phyloP scores from a whole-genome alignment of 2,888 invertebrate genomes.

The Coenonympha arcania region DNA sequence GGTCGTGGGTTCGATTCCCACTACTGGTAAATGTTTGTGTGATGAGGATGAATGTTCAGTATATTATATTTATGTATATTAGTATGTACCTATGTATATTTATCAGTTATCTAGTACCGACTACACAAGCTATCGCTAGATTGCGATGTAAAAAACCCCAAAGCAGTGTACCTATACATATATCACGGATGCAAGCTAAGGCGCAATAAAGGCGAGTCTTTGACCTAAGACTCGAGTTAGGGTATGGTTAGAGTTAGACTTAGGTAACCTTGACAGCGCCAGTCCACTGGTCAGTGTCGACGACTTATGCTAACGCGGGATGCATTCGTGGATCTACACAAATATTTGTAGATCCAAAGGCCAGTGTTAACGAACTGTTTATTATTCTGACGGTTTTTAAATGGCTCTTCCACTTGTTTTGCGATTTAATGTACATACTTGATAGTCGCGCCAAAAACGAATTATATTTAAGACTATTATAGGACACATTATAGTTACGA shows the following conservation, averaged over 20 bases:
- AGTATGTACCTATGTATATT: no score
- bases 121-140: no score
- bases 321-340: conserved; percentile 1
- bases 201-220: neutral
- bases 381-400: neutral
- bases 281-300: neutral
- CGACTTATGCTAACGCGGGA: neutral
- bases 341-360: conserved; percentile 1
- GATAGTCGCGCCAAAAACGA: no score
- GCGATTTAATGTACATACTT: neutral
- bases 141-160: no score
- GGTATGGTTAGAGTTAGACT: neutral
- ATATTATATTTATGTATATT: no score
- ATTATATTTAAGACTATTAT: no score
- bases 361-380: neutral
- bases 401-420: neutral
- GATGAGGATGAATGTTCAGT: no score
- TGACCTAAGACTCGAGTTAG: conserved; percentile 2
- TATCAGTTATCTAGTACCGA: no score
- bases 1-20: no score
- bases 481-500: no score
- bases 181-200: no score
- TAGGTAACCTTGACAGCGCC: conserved; percentile 8
- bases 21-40: no score
- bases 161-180: neutral